phyloP scores from a whole-genome alignment of 2,888 invertebrate genomes.

The Creontiades dilutus region DNA sequence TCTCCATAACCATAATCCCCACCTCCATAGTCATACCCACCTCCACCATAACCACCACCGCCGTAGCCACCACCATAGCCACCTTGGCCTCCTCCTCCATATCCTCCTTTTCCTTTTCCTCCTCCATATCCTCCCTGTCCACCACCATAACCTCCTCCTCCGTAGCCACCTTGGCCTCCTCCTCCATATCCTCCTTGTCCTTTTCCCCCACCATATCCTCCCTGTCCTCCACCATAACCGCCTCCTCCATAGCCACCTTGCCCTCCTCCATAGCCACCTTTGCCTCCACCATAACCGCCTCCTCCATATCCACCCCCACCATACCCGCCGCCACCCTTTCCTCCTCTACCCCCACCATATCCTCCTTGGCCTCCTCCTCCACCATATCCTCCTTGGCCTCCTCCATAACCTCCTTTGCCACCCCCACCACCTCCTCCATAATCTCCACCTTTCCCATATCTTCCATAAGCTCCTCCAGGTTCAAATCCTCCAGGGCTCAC shows the following conservation, averaged over 20 bases:
- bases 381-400: not conserved
- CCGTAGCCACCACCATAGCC: constrained; percentile 4
- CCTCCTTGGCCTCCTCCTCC: constrained; percentile 13
- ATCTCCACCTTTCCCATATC: not conserved
- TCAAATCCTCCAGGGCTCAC: constrained; percentile 18
- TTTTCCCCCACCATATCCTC: not conserved
- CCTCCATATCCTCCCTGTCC: not conserved
- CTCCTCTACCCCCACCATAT: not conserved
- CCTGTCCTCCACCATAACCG: constrained; percentile 40
- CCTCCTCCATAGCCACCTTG: constrained; percentile 18
- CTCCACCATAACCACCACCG: not conserved
- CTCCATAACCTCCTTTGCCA: not conserved
- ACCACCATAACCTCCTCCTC: constrained; percentile 21
- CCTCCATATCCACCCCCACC: not conserved
- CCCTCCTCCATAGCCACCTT: constrained; percentile 14
- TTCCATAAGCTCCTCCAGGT: constrained; percentile 38
- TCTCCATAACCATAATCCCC: not conserved
- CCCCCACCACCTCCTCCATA: constrained; percentile 13
- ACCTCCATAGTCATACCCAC: not conserved
- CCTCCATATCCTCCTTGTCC: not conserved
- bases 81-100: not conserved
- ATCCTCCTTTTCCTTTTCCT: not conserved
- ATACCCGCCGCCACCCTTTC: not conserved
- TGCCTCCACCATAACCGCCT: not conserved
- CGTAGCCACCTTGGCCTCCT: not conserved